phyloP scores from a whole-genome alignment of 2,888 invertebrate genomes.

The Aphodius sticticus region DNA sequence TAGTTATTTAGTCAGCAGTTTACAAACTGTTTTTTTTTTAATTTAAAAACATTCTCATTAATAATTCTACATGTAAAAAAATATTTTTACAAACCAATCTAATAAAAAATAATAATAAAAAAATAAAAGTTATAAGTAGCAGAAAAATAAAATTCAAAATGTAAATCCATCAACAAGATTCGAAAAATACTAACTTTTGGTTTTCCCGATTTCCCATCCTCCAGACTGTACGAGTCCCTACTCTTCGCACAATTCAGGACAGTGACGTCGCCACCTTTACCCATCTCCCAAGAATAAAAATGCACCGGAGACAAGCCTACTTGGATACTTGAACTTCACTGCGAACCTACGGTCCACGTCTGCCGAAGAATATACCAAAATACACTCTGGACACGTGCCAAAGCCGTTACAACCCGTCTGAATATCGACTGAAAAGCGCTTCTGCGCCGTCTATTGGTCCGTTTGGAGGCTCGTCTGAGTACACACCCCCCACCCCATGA shows the following conservation, averaged over 20 bases:
- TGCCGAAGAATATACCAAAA: background rate
- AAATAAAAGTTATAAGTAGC: conserved; percentile 53
- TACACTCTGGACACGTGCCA: conserved; percentile 15
- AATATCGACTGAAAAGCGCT: conserved; percentile 22
- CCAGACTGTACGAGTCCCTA: conserved; percentile 25
- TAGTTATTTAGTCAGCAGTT: no score
- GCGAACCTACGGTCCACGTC: background rate
- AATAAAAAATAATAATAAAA: conserved; percentile 6
- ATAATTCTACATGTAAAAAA: background rate
- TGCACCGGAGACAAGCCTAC: background rate
- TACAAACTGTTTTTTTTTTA: background rate
- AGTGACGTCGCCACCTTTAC: conserved; percentile 31
- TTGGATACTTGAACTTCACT: background rate
- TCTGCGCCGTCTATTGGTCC: conserved; percentile 22
- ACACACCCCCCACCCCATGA: conserved; percentile 12
- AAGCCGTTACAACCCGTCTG: conserved; percentile 10
- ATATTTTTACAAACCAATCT: background rate
- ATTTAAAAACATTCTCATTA: background rate
- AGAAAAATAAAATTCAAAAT: conserved; percentile 56
- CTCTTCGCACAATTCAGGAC: conserved; percentile 14
- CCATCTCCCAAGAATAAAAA: conserved; percentile 27
- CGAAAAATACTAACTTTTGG: conserved; percentile 17
- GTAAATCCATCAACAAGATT: background rate
- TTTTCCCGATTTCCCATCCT: conserved; percentile 12
- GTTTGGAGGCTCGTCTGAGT: conserved; percentile 28